A percentile compares a stretch with the other conserved stretches of the same genome.
phyloP scores from a whole-genome alignment of 2,113 vertebrate genomes.

The Aix galericulata region DNA sequence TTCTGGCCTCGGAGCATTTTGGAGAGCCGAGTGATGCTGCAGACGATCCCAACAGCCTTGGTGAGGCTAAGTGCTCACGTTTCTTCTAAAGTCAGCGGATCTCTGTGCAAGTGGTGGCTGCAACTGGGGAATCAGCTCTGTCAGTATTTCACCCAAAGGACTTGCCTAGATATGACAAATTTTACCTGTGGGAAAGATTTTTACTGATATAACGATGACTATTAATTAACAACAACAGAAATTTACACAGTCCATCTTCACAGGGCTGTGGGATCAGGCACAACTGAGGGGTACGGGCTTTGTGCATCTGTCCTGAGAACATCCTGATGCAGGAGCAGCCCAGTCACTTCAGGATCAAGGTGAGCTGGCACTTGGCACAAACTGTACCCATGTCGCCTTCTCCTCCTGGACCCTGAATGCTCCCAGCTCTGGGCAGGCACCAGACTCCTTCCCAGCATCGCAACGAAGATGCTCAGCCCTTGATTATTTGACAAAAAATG shows the following conservation, averaged over 20 bases:
- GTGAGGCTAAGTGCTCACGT: not conserved
- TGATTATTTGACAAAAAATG: not conserved
- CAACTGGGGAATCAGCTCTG: not conserved
- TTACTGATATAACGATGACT: not conserved
- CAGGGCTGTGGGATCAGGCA: not conserved
- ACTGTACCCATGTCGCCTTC: not conserved
- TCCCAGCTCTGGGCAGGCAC: not conserved
- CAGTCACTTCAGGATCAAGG: not conserved
- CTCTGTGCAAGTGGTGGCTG: not conserved
- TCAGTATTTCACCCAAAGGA: not conserved
- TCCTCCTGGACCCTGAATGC: not conserved
- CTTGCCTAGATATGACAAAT: not conserved
- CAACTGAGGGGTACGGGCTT: not conserved
- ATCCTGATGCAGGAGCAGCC: not conserved
- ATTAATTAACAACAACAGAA: not conserved
- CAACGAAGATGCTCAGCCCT: not conserved
- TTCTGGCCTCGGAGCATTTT: no score
- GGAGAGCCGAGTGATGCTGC: rapidly evolving
- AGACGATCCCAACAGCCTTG: not conserved
- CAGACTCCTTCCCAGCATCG: not conserved
- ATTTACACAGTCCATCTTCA: not conserved
- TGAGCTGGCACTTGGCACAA: not conserved
- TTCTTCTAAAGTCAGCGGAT: not conserved
- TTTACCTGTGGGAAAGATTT: not conserved
- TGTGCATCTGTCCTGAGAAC: not conserved